Evolutionary conservation across 2,113 vertebrate genomes (phyloP).

Genomic region (Proteles cristata): DNA sequence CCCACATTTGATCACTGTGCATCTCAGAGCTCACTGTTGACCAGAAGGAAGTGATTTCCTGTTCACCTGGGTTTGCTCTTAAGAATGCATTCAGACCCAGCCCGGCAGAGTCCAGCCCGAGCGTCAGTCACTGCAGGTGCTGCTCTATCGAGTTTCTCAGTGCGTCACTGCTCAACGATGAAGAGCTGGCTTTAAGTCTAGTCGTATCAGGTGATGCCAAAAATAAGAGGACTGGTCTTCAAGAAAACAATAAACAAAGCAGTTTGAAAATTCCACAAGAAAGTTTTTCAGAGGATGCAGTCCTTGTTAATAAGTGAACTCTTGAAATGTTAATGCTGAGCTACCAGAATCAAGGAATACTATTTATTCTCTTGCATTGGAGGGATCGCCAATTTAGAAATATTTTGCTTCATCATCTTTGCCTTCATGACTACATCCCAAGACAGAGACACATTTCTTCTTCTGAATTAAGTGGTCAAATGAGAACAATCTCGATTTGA

Average conservation of each 20-base stretch:
- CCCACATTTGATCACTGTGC: not conserved
- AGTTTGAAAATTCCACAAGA: constrained; percentile 44
- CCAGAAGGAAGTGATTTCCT: constrained; percentile 71
- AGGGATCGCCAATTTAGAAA: constrained; percentile 1
- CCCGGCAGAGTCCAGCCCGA: not conserved
- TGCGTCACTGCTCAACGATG: constrained; percentile 27
- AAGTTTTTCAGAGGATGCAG: constrained; percentile 43
- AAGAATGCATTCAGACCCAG: constrained; percentile 50
- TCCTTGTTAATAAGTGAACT: not conserved
- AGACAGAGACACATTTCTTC: constrained; percentile 37
- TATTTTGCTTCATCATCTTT: constrained; percentile 43
- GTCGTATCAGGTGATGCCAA: constrained; percentile 19
- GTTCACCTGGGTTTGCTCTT: constrained; percentile 64
- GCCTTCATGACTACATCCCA: constrained; percentile 21
- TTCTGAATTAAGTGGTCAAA: constrained; percentile 37
- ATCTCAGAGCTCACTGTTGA: constrained; percentile 35
- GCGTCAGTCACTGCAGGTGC: constrained; percentile 29
- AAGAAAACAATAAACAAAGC: constrained; percentile 60
- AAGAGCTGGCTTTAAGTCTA: constrained; percentile 43
- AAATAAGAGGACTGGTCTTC: constrained; percentile 54
- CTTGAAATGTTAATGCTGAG: not conserved
- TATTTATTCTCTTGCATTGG: not conserved
- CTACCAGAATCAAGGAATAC: not conserved
- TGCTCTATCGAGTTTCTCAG: constrained; percentile 63
- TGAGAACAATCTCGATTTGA: not conserved